Evolutionary conservation across 2,888 invertebrate species (phyloP).

Genomic region (Sinohyriopsis cumingii): DNA sequence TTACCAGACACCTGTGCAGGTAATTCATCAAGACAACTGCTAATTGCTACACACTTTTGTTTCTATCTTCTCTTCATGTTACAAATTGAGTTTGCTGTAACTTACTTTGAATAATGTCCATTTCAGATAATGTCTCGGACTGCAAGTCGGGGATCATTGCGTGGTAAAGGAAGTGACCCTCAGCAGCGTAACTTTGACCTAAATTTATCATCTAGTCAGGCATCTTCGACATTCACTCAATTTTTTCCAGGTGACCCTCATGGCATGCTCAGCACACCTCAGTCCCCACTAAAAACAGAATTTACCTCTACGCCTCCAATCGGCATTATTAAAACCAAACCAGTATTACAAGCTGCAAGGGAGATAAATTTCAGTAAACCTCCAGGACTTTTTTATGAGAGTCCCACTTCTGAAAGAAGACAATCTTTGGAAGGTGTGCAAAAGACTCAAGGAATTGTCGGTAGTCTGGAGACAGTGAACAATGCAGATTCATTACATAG

Average conservation of each 20-base stretch:
- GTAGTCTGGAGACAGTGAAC: too few species aligned
- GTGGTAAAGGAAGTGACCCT: conserved; percentile 15
- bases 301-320: conserved; percentile 60
- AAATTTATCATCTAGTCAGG: background rate
- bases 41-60: too few species aligned
- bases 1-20: too few species aligned
- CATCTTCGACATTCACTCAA: conserved; percentile 17
- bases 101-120: background rate
- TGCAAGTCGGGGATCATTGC: conserved; percentile 15
- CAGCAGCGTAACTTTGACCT: conserved; percentile 32
- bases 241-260: conserved; percentile 31
- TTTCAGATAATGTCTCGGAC: conserved; percentile 20
- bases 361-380: conserved; percentile 37
- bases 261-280: conserved; percentile 48
- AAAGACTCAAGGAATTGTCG: too few species aligned
- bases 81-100: background rate
- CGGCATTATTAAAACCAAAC: conserved; percentile 46
- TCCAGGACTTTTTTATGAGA: background rate
- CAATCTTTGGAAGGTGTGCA: too few species aligned
- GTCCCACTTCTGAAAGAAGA: too few species aligned
- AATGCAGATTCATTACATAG: too few species aligned
- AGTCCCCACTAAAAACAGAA: conserved; percentile 61
- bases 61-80: background rate
- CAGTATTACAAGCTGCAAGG: conserved; percentile 34
- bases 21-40: too few species aligned